Percentiles rank a stretch among this genome's conserved stretches.
These are phyloP conservation scores for Catocala fraxini DNA, from an alignment of 2,888 invertebrate species.

Conservation along the genomic window DNA sequence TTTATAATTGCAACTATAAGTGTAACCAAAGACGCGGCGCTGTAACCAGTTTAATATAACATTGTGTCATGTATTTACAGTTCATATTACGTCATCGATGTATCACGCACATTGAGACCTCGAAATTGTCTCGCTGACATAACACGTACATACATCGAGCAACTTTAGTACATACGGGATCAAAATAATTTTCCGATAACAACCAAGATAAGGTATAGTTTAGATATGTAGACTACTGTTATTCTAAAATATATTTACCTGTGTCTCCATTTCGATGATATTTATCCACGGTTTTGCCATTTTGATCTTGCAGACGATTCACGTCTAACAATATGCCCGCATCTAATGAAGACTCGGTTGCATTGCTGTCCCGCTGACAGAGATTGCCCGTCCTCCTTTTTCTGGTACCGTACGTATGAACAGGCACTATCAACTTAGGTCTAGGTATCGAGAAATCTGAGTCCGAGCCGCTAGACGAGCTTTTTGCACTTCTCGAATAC, in stretches of 20 bases:
- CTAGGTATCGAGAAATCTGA: constrained; percentile 94
- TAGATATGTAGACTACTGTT: constrained; percentile 18
- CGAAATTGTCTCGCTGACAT: constrained; percentile 49
- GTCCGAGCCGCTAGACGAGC: constrained; percentile 86
- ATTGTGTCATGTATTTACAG: constrained; percentile 50
- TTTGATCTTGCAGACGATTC: constrained; percentile 70
- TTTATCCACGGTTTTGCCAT: constrained; percentile 60
- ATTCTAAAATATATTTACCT: constrained; percentile 58
- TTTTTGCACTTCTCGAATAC: constrained; percentile 80
- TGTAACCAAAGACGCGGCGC: background rate
- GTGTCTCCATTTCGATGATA: constrained; percentile 64
- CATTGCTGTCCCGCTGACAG: constrained; percentile 81
- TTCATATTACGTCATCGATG: constrained; percentile 54
- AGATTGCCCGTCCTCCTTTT: constrained; percentile 94
- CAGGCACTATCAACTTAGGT: constrained; percentile 95
- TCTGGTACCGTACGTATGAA: constrained; percentile 94
- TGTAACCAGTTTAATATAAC: constrained; percentile 16
- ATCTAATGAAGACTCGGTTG: constrained; percentile 78
- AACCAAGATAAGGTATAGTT: constrained; percentile 28
- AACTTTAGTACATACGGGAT: constrained; percentile 63
- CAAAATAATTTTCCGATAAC: constrained; percentile 59
- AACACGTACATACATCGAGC: constrained; percentile 65
- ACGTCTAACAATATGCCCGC: constrained; percentile 81
- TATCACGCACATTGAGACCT: constrained; percentile 54
- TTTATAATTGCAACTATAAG: constrained; percentile 1